Percentiles rank a stretch among this genome's conserved stretches.
phyloP scores from a whole-genome alignment of 2,888 invertebrate species.

The Synergus umbraculus region DNA sequence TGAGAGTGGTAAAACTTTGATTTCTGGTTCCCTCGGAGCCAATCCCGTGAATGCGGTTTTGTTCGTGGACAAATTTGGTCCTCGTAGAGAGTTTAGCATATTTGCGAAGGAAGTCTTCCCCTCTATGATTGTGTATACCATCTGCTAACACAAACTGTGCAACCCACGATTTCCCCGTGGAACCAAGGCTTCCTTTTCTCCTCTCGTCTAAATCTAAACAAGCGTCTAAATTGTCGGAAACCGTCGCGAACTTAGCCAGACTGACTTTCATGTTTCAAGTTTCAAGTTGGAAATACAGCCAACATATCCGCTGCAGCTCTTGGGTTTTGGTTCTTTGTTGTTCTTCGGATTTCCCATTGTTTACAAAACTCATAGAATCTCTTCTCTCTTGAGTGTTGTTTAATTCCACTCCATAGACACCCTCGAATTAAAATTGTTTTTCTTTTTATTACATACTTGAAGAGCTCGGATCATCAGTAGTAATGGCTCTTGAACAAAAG shows the following conservation, averaged over 20 bases:
- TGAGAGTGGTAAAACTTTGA: slow-evolving; percentile 41
- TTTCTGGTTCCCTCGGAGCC: slow-evolving; percentile 43
- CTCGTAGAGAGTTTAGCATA: slow-evolving; percentile 24
- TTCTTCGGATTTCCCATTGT: background rate
- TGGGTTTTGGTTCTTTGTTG: slow-evolving; percentile 4
- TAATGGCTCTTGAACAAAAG: background rate
- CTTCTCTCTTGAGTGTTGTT: background rate
- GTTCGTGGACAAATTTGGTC: slow-evolving; percentile 14
- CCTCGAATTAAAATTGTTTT: background rate
- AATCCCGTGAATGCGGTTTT: background rate
- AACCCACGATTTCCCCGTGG: slow-evolving; percentile 20
- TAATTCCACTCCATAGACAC: background rate
- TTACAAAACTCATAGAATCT: slow-evolving; percentile 1
- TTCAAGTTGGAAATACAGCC: background rate
- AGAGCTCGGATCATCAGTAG: background rate
- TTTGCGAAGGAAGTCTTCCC: slow-evolving; percentile 41
- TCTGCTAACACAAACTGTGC: slow-evolving; percentile 40
- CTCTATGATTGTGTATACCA: slow-evolving; percentile 14
- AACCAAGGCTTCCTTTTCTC: background rate
- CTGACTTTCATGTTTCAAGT: slow-evolving; percentile 32
- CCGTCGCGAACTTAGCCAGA: slow-evolving; percentile 21
- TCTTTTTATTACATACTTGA: background rate
- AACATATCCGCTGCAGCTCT: slow-evolving; percentile 20
- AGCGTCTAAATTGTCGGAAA: slow-evolving; percentile 33
- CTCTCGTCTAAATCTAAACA: slow-evolving; percentile 24